Evolutionary conservation across 2,113 vertebrate genomes (phyloP), one percentile per base, ranked within the genome.

Genomic region (Pituophis catenifer): DNA sequence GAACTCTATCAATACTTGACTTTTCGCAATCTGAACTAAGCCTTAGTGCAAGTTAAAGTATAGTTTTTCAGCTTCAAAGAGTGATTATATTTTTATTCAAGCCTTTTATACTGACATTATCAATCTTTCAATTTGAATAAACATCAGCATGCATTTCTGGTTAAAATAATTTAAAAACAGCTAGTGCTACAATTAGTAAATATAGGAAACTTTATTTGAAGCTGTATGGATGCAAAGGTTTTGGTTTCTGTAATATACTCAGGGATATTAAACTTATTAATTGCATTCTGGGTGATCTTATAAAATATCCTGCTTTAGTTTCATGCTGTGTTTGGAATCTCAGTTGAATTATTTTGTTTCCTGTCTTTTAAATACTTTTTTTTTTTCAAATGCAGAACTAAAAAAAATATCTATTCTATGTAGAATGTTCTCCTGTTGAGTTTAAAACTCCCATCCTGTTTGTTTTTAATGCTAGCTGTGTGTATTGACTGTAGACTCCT

Each of bases 31-130:
- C 17, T 54, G 19, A 59, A 70, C 6, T 88, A 90, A 96, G 55
- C 88, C 93, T 90, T 91, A 0, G 0, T 2, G 13, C 1, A 89
- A 89, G 70, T 95, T 93, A 94, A 94, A 81, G 89, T 23, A 90
- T 7, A 57, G 26, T 58, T 93, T 59, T 94, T 70, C 52, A 53
- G 85, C 86, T 88, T 95, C 89, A 96, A 92, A 95, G 11, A 21
- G 10, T 91, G 93, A 92, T 95, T 96, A 95, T 94, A 95, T 90
- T 95, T 91, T 95, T 93, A 58, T 93, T 95, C 94, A 54, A 94
- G 33, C 44, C 85, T 86, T 94, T 92, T 89, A 50, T 89, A 94
- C 90, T 81, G 91, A 8, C 81, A 52, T 91, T 96, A 96, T 92
- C 50, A 13, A 1, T 59, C 29, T 93, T 96, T 94, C 54, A 12